Evolutionary conservation across 2,797 vertebrate species (phyloP).

Genomic region (Thalassophryne amazonica): DNA sequence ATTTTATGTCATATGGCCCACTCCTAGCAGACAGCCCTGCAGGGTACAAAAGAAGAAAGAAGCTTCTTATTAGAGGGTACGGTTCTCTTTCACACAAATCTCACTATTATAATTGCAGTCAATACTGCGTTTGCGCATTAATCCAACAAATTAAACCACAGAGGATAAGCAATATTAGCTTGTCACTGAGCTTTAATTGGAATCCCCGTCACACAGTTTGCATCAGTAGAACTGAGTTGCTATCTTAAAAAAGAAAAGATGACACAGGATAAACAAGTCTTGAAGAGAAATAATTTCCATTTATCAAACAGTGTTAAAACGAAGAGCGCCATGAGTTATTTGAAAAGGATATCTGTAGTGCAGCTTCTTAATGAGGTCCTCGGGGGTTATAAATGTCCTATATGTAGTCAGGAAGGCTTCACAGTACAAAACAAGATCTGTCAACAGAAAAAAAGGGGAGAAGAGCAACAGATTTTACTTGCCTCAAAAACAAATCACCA

Average conservation of each 20-base stretch:
- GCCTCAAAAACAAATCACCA: constrained; percentile 3
- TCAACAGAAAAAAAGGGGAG: constrained; percentile 21
- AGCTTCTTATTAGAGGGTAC: no score
- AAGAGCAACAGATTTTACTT: constrained; percentile 22
- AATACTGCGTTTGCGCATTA: no score
- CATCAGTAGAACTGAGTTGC: no score
- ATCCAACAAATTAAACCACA: no score
- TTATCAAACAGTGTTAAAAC: background rate
- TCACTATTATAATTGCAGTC: no score
- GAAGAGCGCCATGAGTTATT: constrained; percentile 22
- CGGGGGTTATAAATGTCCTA: constrained; percentile 94
- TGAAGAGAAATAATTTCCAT: constrained; percentile 11
- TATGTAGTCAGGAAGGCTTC: constrained; percentile 99
- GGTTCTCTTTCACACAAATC: no score
- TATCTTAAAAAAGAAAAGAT: background rate
- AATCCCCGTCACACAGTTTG: no score
- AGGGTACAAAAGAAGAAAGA: no score
- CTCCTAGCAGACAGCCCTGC: no score
- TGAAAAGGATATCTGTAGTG: constrained; percentile 97
- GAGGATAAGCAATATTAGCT: no score
- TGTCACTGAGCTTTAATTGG: no score
- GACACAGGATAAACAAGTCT: constrained; percentile 9
- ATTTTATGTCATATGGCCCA: no score
- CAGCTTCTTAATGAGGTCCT: constrained; percentile 98
- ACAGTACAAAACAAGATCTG: constrained; percentile 96